phyloP scores from a whole-genome alignment of 2,113 vertebrate genomes.

The Camarhynchus parvulus region DNA sequence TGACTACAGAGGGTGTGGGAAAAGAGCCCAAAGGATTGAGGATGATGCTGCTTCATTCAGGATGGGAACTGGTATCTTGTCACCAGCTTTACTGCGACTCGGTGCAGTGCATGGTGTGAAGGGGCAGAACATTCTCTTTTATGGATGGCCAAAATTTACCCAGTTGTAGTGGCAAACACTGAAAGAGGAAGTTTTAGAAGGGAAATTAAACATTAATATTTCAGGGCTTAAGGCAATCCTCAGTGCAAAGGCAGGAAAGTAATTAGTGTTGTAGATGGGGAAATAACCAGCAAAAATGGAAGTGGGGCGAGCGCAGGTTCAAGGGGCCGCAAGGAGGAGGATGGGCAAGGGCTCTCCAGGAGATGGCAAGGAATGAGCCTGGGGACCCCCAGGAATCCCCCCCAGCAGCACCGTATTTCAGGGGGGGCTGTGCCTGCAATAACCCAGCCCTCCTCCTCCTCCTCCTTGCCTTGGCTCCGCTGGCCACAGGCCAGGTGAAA shows the following conservation, averaged over 20 bases:
- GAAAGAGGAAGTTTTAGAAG: conserved; percentile 28
- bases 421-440: background rate
- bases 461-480: background rate
- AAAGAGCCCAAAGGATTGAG: background rate
- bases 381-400: background rate
- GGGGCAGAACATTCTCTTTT: background rate
- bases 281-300: background rate
- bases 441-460: background rate
- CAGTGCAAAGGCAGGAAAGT: background rate
- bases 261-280: background rate
- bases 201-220: conserved; percentile 17
- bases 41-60: background rate
- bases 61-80: background rate
- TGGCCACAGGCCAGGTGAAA: conserved; percentile 18
- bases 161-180: background rate
- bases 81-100: background rate
- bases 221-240: background rate
- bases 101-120: background rate
- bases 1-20: background rate
- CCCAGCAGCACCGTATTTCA: background rate
- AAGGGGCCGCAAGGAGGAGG: rapidly evolving
- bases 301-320: background rate
- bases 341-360: background rate
- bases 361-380: background rate
- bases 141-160: background rate